Evolutionary conservation across 2,797 vertebrate genomes (phyloP), one percentile per base, ranked within the genome.

Genomic region (Periophthalmus magnuspinnatus): DNA sequence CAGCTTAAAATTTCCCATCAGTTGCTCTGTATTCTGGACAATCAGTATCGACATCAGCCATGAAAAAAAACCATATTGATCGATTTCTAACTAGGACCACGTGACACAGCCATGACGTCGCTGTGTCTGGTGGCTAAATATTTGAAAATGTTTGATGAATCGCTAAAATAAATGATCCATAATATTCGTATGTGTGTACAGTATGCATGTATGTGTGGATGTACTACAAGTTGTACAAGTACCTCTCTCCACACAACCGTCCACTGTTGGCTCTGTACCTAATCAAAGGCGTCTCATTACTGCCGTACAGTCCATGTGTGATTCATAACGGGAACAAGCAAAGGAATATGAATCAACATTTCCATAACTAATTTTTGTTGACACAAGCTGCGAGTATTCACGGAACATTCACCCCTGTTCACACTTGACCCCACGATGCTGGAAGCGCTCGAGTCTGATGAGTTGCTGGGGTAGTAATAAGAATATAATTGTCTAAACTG

Each of bases 401-500:
- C 34, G 5, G 17, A 60, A 36, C 33, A 60, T 36, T 60, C 32
- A 34, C 34, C n/a, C 33, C 5, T 38, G 33, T 38, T 38, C 59
- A 36, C 59, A 61, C 32, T 61, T 61, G 59, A 61, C 34, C 59
- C 19, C 4, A 19, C 33, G 36, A 19, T 17, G 22, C 33, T 34
- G 34, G n/a, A 61, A 38, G 21, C 34, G 11, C 33, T 38, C 38
- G 17, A 38, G 59, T 34, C 59, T 60, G 58, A 36, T 36, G 58
- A 33, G 6, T 21, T 60, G 58, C 32, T 41, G 36, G 59, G 34
- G 59, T 36, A 61, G 59, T 61, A 61, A 61, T 61, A 61, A n/a
- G 59, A 41, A 61, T 41, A 61, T 41, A 61, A 61, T 61, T 61
- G 34, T 38, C 59, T 41, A 61, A 61, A 61, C 34, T 61, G 59